These are phyloP conservation scores for Brachionus calyciflorus DNA, from an alignment of 1,140 invertebrate species.

Conservation along the genomic window DNA sequence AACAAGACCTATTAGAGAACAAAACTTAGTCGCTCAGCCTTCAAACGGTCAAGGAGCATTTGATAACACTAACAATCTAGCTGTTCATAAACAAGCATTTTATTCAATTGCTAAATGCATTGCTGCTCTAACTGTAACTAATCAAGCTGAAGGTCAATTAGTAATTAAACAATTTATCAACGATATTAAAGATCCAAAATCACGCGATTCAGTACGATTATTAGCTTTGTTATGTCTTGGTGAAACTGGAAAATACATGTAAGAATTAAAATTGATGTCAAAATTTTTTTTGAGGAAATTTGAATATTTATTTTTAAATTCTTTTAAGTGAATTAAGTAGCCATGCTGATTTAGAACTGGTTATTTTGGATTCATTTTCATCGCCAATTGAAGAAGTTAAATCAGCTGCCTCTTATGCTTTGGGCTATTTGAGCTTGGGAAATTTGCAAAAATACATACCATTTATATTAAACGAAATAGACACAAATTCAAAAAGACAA, in stretches of 20 bases:
- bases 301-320: too few species aligned
- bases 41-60: neutral
- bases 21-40: constrained; percentile 48
- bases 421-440: constrained; percentile 89
- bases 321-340: constrained; percentile 76
- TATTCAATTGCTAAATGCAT: constrained; percentile 82
- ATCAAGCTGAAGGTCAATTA: constrained; percentile 69
- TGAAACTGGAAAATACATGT: constrained; percentile 90
- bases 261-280: too few species aligned
- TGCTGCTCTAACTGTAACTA: constrained; percentile 77
- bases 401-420: constrained; percentile 89
- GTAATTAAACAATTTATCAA: constrained; percentile 80
- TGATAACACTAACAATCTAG: neutral
- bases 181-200: constrained; percentile 71
- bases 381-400: constrained; percentile 71
- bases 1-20: constrained; percentile 56
- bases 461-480: constrained; percentile 88
- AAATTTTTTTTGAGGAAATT: too few species aligned
- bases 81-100: constrained; percentile 55
- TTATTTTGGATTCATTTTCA: constrained; percentile 64
- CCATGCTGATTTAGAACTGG: constrained; percentile 63
- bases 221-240: constrained; percentile 89
- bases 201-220: constrained; percentile 73
- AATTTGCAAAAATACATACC: constrained; percentile 89
- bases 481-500: constrained; percentile 85